Conservation (phyloP, 2,113 vertebrate genomes). For the Chunga burmeisteri region DNA sequence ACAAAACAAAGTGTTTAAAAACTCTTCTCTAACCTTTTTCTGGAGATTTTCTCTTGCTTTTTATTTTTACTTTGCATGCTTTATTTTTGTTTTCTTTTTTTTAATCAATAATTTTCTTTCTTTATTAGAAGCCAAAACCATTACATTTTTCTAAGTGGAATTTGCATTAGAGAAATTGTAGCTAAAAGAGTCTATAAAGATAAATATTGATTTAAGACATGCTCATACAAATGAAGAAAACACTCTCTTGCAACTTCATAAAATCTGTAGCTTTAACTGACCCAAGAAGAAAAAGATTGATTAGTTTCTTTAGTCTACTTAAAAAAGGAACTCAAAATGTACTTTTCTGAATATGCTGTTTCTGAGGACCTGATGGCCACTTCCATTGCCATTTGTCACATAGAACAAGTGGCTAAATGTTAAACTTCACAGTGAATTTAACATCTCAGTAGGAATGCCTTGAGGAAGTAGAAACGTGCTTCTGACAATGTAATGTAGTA, state of each 20-base stretch:
- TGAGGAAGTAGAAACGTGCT: not conserved
- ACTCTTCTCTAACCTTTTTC: not conserved
- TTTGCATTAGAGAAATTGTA: not conserved
- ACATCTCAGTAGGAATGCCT: not conserved
- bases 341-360: not conserved
- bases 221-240: not conserved
- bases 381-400: not conserved
- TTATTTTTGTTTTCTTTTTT: not conserved
- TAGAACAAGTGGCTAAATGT: slow-evolving; percentile 15
- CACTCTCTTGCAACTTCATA: not conserved
- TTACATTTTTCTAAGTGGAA: not conserved
- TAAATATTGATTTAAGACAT: not conserved
- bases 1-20: not conserved
- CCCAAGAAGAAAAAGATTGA: not conserved
- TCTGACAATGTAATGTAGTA: not conserved
- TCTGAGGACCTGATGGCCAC: not conserved
- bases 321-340: not conserved
- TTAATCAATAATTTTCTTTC: not conserved
- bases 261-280: not conserved
- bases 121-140: not conserved
- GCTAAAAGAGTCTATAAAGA: not conserved
- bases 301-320: not conserved
- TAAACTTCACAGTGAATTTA: slow-evolving; percentile 37
- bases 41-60: not conserved
- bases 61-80: not conserved